Conservation (phyloP, 2,113 vertebrate genomes). For the Hemiprocne comata region DNA sequence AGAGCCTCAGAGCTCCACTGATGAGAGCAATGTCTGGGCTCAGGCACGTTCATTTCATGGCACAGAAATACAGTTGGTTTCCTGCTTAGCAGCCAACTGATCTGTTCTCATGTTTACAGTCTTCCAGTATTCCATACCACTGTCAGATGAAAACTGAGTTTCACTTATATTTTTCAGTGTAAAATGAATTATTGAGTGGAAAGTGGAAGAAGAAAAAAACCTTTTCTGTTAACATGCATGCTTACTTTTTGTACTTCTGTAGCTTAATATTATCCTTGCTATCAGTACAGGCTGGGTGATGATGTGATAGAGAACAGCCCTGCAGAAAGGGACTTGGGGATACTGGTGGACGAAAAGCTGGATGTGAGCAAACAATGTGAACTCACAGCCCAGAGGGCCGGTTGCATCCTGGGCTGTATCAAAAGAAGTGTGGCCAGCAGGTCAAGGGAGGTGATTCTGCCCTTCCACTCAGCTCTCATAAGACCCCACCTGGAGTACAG, state of each 20-base stretch:
- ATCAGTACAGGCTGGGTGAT: too few relatives aligned
- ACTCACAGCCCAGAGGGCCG: too few relatives aligned
- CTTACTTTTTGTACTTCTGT: background rate
- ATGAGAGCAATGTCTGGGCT: background rate
- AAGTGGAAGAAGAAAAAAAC: background rate
- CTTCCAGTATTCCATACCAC: background rate
- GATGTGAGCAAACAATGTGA: too few relatives aligned
- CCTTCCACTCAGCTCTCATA: too few relatives aligned
- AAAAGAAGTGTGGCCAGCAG: too few relatives aligned
- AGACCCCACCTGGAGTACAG: too few relatives aligned
- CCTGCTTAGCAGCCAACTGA: background rate
- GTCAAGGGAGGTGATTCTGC: too few relatives aligned
- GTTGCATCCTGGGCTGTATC: too few relatives aligned
- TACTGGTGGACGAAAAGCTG: too few relatives aligned
- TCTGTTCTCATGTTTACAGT: background rate
- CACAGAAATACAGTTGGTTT: background rate
- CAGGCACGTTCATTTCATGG: background rate
- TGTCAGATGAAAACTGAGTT: background rate
- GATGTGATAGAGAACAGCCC: too few relatives aligned
- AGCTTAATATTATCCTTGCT: background rate
- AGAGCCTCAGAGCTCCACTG: background rate
- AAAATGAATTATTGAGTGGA: background rate
- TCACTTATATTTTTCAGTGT: background rate
- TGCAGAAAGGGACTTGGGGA: too few relatives aligned
- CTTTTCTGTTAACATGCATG: background rate